These are phyloP conservation scores for Lasioglossum pauxillum DNA, from an alignment of 2,888 invertebrate species.

Conservation along the genomic window DNA sequence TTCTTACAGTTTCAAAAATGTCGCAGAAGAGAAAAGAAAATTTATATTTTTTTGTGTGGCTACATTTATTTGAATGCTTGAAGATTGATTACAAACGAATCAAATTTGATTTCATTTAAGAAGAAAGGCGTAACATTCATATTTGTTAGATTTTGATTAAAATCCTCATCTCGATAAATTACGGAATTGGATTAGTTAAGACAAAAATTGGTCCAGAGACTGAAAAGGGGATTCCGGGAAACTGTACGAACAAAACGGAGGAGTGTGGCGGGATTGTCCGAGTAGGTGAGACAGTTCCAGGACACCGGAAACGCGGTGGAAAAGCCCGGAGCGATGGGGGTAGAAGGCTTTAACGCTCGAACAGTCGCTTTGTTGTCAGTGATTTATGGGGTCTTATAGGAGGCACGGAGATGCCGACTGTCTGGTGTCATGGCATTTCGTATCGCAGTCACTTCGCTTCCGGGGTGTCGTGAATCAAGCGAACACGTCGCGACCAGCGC, in stretches of 20 bases:
- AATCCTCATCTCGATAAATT: no score
- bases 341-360: conserved; percentile 61
- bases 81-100: no score
- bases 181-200: no score
- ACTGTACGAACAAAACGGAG: neutral
- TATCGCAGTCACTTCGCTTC: conserved; percentile 71
- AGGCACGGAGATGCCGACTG: conserved; percentile 63
- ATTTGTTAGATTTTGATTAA: no score
- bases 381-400: conserved; percentile 71
- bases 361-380: conserved; percentile 72
- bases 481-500: conserved; percentile 67
- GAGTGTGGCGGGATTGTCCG: neutral
- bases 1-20: no score
- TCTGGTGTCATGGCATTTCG: conserved; percentile 70
- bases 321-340: conserved; percentile 43
- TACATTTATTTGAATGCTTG: no score
- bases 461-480: conserved; percentile 76
- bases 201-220: neutral
- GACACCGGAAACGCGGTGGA: conserved; percentile 23
- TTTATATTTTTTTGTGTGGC: no score
- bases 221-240: neutral
- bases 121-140: no score
- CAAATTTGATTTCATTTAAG: no score
- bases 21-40: no score
- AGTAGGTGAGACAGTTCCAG: conserved; percentile 29